These are phyloP conservation scores for Entomobrya multifasciata DNA, from an alignment of 2,888 invertebrate genomes.

Conservation along the genomic window DNA sequence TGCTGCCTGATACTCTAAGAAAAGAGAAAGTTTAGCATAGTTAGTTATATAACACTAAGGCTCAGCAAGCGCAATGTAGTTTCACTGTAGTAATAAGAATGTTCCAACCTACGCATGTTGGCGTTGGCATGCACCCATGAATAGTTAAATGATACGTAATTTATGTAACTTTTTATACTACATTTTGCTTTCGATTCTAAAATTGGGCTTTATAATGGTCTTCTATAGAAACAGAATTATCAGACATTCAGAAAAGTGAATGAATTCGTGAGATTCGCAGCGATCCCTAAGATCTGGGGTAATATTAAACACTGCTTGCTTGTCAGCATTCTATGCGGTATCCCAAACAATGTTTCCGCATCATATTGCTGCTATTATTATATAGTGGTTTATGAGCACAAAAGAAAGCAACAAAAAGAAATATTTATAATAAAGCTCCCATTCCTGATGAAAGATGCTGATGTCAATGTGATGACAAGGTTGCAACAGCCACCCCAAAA, in stretches of 20 bases:
- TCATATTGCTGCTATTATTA: too few species aligned
- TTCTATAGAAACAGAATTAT: neutral
- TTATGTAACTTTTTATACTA: constrained; percentile 1
- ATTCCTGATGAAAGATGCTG: neutral
- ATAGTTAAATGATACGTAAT: constrained; percentile 30
- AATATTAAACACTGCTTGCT: constrained; percentile 12
- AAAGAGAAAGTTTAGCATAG: constrained; percentile 22
- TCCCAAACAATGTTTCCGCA: too few species aligned
- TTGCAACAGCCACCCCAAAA: too few species aligned
- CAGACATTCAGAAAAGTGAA: constrained; percentile 41
- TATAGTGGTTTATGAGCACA: neutral
- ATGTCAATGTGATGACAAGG: neutral
- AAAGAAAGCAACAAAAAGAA: neutral
- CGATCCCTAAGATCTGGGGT: constrained; percentile 8
- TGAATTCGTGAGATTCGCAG: constrained; percentile 17
- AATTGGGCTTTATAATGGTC: constrained; percentile 1
- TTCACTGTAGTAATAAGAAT: neutral
- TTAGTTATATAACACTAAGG: neutral
- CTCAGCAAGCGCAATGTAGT: neutral
- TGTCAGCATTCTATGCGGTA: neutral
- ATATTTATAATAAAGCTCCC: neutral
- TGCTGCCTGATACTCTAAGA: neutral
- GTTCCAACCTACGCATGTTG: neutral
- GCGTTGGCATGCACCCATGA: neutral
- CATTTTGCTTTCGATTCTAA: neutral